Evolutionary conservation across 53 echinoderm and acorn worm species (phyloP).

Genomic region (Echinometra lucunter): DNA sequence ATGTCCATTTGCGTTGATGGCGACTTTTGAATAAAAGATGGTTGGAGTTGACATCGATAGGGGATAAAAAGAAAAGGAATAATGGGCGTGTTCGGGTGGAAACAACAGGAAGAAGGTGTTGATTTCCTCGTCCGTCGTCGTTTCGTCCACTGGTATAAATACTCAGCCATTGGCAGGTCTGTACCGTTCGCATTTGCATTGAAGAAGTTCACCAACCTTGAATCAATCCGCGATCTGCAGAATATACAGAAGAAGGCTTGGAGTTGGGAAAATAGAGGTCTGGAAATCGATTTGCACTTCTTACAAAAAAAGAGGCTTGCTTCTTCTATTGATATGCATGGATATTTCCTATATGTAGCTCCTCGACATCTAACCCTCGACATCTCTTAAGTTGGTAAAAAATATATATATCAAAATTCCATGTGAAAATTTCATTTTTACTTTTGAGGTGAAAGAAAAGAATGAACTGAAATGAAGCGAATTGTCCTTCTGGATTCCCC

Average conservation of each 20-base stretch:
- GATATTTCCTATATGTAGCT: too few species aligned
- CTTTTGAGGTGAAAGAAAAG: too few species aligned
- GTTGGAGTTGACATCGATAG: background rate
- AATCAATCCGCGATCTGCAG: background rate
- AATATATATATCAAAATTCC: too few species aligned
- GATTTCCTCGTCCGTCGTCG: background rate
- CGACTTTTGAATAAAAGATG: background rate
- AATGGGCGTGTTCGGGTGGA: slow-evolving; percentile 41
- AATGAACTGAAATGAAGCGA: too few species aligned
- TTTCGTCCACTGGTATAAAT: background rate
- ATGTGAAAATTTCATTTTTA: too few species aligned
- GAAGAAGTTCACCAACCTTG: background rate
- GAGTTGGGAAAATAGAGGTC: background rate
- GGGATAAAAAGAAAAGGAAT: background rate
- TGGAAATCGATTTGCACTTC: slow-evolving; percentile 13
- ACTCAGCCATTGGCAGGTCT: background rate
- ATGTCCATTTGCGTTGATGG: slow-evolving; percentile 4
- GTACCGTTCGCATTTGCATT: background rate
- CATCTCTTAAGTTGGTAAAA: too few species aligned
- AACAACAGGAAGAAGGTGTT: background rate
- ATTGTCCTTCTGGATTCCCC: too few species aligned
- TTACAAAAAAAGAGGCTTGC: background rate
- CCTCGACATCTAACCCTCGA: too few species aligned
- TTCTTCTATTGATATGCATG: background rate
- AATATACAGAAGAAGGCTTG: background rate